A percentile compares a stretch with the other conserved stretches of the same genome.
Conservation (phyloP, 2,113 vertebrate species). For the human (Homo sapiens) region DNA sequence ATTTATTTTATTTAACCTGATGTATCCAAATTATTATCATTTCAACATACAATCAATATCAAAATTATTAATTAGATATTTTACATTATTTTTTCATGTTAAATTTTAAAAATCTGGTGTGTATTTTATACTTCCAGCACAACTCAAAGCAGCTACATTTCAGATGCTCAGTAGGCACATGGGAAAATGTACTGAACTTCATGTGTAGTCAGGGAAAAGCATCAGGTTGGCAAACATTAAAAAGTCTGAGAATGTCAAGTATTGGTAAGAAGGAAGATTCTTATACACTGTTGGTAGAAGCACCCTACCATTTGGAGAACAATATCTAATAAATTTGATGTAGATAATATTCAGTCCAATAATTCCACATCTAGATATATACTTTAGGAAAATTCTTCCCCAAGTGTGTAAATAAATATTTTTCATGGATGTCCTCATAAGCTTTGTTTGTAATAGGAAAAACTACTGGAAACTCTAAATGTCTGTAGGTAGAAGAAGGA, state of each 20-base stretch:
- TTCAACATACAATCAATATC: neutral
- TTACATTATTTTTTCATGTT: neutral
- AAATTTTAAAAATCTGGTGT: conserved; percentile 3
- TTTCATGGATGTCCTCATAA: neutral
- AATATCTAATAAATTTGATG: neutral
- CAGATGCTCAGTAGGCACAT: neutral
- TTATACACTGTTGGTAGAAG: neutral
- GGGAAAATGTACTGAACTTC: neutral
- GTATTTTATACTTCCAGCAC: neutral
- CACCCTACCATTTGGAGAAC: neutral
- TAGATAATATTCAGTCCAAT: neutral
- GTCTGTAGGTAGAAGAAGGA: neutral
- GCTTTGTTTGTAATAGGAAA: neutral
- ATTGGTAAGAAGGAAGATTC: neutral
- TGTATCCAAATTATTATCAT: neutral
- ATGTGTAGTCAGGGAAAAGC: neutral
- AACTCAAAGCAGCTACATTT: neutral
- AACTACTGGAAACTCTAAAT: neutral
- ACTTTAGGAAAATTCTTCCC: neutral
- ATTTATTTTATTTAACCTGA: conserved; percentile 16
- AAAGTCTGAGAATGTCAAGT: neutral
- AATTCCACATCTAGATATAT: neutral
- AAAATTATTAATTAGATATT: neutral
- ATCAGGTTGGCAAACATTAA: neutral
- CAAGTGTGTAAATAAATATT: neutral